Conservation (phyloP, 2,888 invertebrate genomes). For the Diloba caeruleocephala region DNA sequence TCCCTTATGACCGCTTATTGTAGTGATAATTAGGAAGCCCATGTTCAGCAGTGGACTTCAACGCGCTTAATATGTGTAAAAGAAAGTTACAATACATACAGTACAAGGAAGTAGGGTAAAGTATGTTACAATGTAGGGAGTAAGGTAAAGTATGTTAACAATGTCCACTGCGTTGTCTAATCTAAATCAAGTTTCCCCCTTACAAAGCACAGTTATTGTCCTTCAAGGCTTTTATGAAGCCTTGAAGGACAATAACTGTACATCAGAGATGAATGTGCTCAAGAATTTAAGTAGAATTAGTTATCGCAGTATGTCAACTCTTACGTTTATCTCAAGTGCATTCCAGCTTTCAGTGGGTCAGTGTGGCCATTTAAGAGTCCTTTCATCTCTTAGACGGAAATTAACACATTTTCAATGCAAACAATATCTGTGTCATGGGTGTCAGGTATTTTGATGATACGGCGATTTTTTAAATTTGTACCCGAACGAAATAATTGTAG, state of each 20-base stretch:
- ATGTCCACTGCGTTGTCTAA: conserved; percentile 41
- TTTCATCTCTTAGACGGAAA: conserved; percentile 29
- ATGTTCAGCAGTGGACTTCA: no score
- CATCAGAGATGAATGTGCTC: conserved; percentile 48
- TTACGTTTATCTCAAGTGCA: conserved; percentile 34
- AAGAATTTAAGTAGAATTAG: conserved; percentile 44
- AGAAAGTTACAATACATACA: no score
- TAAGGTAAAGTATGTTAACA: conserved; percentile 2
- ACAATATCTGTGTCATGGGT: conserved; percentile 15
- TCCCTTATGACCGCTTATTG: no score
- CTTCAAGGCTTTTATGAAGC: conserved; percentile 41
- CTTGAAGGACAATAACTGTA: no score
- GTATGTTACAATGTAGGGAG: no score
- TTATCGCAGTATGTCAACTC: conserved; percentile 52
- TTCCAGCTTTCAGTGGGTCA: conserved; percentile 42
- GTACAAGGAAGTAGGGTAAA: no score
- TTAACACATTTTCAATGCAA: conserved; percentile 13
- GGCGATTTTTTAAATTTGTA: not conserved
- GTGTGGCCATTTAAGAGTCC: conserved; percentile 37
- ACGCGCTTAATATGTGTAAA: no score
- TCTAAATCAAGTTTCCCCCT: conserved; percentile 44
- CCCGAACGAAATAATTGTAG: not conserved
- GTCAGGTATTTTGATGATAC: conserved; percentile 1
- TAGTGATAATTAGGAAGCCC: no score
- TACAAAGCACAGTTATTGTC: conserved; percentile 36